Base-by-base conservation (phyloP, 2,113 vertebrate species). In the Phylloscopus trochilus region DNA sequence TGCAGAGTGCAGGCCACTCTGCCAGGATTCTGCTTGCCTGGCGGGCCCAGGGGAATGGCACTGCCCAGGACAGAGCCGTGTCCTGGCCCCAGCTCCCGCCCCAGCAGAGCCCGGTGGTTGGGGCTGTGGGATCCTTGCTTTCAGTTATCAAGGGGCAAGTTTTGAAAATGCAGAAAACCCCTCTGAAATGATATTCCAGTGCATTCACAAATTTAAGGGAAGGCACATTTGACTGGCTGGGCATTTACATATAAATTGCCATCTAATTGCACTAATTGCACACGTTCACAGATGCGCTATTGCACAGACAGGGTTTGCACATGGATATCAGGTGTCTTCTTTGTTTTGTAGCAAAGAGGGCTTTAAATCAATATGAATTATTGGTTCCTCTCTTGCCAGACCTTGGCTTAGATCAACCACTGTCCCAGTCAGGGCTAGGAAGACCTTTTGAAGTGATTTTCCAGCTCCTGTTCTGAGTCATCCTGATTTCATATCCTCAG, bases 221-320 rank as follows among this genome's bases (percentile, higher is more conserved):
- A 92, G 37, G 83, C 73, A 27, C 60, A 73, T 96, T 95, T 84
- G 62, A 92, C 53, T 83, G 39, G 44, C 51, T 77, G 73, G 51
- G 39, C 47, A 96, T 97, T 96, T 97, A 66, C 93, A 97, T 97
- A 95, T 93, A 96, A 95, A 96, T 94, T 94, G 83, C 52, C 31
- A 10, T 21, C 83, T 90, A 95, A 96, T 96, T 95, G 89, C 84
- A 89, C 77, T 95, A 95, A 97, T 95, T 95, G 92, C 92, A 67
- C 93, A 37, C 1, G 3, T 30, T 88, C 84, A 46, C 94, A 96
- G 95, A 96, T 93, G 87, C 68, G 72, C 68, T 68, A 21, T 83
- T 78, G 88, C 94, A 95, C 88, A 83, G 83, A 41, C 93, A 90
- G 76, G 76, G 87, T 94, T 83, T 94, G 85, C 87, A 95, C 95